Conservation (phyloP, 2,113 vertebrate genomes). For the Leucopternis melanops region DNA sequence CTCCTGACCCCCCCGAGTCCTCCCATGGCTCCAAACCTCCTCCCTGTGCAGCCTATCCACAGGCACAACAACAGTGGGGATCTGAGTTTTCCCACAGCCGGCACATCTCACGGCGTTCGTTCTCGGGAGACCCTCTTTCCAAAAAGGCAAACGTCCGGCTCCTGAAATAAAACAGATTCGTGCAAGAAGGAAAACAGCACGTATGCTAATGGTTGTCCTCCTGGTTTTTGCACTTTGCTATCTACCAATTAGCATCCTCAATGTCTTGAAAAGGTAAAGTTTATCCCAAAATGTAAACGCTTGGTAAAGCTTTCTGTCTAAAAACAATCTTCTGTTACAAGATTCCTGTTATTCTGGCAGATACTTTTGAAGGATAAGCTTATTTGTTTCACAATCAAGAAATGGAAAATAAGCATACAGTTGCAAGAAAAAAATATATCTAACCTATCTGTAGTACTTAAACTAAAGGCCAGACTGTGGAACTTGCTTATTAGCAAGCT, state of each 20-base stretch:
- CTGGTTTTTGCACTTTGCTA: conserved; percentile 95
- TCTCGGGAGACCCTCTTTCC: too few relatives aligned
- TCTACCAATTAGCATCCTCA: conserved; percentile 94
- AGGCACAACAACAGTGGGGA: too few relatives aligned
- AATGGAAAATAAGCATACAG: not conserved
- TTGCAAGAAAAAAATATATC: not conserved
- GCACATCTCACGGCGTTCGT: too few relatives aligned
- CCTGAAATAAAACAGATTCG: conserved; percentile 94
- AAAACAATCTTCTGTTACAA: not conserved
- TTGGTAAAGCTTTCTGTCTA: not conserved
- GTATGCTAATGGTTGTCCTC: conserved; percentile 96
- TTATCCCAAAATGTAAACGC: not conserved
- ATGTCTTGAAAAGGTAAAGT: conserved; percentile 91
- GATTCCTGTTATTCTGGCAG: not conserved
- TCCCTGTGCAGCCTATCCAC: too few relatives aligned
- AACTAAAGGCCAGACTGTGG: not conserved
- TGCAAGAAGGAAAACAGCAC: conserved; percentile 89
- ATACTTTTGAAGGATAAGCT: not conserved
- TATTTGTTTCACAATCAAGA: not conserved
- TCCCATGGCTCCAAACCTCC: too few relatives aligned
- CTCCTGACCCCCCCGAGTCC: too few relatives aligned
- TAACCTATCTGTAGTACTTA: not conserved
- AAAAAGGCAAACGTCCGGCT: too few relatives aligned
- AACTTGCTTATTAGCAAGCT: not conserved
- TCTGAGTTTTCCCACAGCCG: too few relatives aligned